Conservation (phyloP, 92 coral and sea anemone species). For the Metridium senile region DNA sequence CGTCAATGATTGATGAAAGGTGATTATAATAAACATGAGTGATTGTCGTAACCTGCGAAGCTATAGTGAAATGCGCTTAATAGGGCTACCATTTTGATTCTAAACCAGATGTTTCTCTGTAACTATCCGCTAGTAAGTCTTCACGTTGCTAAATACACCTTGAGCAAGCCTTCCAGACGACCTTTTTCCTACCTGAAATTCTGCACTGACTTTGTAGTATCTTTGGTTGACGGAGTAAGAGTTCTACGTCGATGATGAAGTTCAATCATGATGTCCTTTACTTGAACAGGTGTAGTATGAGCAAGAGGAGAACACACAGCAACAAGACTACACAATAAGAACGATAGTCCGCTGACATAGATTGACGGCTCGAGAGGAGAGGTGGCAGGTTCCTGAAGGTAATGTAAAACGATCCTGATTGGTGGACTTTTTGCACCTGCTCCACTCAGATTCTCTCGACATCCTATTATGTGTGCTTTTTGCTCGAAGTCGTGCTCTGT, state of each 20-base stretch:
- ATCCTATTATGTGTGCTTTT: constrained; percentile 2
- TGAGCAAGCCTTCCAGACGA: neutral
- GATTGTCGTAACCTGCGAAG: neutral
- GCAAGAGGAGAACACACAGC: neutral
- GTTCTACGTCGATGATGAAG: neutral
- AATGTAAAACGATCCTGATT: constrained; percentile 30
- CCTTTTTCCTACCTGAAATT: constrained; percentile 23
- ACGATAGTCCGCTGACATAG: constrained; percentile 22
- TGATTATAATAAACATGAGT: neutral
- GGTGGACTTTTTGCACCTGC: constrained; percentile 20
- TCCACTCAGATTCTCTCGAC: neutral
- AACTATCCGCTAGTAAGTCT: neutral
- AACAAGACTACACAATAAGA: neutral
- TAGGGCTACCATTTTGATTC: neutral
- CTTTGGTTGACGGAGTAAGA: neutral
- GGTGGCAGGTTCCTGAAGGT: neutral
- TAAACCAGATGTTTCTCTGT: constrained; percentile 1
- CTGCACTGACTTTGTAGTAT: neutral
- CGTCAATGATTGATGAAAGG: neutral
- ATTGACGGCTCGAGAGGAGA: constrained; percentile 23
- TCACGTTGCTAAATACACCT: constrained; percentile 19
- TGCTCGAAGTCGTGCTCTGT: neutral
- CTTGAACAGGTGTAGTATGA: neutral
- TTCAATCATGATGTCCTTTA: constrained; percentile 6
- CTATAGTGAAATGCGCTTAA: neutral